phyloP scores from a whole-genome alignment of 1,140 invertebrate genomes.

The Lucilia sericata region DNA sequence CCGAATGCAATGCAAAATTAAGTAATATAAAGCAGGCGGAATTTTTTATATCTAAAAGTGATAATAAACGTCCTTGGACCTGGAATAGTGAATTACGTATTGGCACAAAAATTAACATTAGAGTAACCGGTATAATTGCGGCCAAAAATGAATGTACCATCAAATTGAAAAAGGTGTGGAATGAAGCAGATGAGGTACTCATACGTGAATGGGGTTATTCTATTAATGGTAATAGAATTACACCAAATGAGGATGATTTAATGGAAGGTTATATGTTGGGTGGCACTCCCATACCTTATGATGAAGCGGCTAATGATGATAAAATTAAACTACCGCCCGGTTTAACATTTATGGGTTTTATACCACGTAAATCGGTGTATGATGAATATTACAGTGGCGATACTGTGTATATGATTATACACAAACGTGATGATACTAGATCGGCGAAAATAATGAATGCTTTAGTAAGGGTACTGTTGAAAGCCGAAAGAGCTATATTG shows the following conservation, averaged over 20 bases:
- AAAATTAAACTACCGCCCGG: conserved; percentile 53
- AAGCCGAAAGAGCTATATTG: conserved; percentile 54
- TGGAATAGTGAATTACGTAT: conserved; percentile 60
- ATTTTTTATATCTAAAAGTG: conserved; percentile 51
- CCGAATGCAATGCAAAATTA: conserved; percentile 56
- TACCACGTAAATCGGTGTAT: conserved; percentile 54
- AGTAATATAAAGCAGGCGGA: conserved; percentile 60
- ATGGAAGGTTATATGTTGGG: conserved; percentile 65
- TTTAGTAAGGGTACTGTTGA: conserved; percentile 55
- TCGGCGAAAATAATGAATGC: conserved; percentile 62
- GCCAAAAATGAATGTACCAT: conserved; percentile 60
- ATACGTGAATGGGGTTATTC: conserved; percentile 55
- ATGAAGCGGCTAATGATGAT: conserved; percentile 51
- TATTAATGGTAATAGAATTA: conserved; percentile 56
- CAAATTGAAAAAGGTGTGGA: conserved; percentile 59
- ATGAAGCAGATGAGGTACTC: conserved; percentile 53
- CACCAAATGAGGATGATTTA: conserved; percentile 54
- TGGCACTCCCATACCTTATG: conserved; percentile 60
- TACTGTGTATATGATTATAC: conserved; percentile 58
- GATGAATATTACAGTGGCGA: conserved; percentile 61
- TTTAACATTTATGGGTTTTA: conserved; percentile 61
- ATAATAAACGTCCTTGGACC: conserved; percentile 57
- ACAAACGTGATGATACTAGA: conserved; percentile 53
- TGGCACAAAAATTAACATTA: conserved; percentile 55
- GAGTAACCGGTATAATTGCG: conserved; percentile 59